Percentiles rank a stretch among this genome's conserved stretches.
Conservation (phyloP, 2,113 vertebrate genomes). For the Rhegmatorhina hoffmannsi region DNA sequence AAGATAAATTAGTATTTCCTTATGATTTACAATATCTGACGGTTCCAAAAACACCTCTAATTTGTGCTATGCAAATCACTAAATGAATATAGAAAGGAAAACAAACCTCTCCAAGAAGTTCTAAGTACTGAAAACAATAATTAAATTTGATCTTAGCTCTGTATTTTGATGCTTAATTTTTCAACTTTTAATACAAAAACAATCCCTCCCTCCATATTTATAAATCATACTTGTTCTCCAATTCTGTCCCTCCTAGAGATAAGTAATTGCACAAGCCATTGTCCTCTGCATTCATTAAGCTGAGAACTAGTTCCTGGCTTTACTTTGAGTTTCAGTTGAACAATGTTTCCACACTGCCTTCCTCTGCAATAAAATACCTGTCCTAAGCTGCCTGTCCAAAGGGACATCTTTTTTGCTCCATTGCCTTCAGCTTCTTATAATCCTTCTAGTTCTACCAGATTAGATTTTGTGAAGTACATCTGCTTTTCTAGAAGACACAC, state of each 20-base stretch:
- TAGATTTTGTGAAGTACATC: not conserved
- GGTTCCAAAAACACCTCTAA: not conserved
- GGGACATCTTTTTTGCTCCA: not conserved
- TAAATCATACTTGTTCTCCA: not conserved
- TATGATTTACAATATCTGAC: not conserved
- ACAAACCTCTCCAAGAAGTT: not conserved
- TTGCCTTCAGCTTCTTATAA: not conserved
- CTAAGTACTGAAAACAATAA: not conserved
- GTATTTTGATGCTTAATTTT: not conserved
- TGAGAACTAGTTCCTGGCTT: not conserved
- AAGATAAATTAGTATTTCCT: not conserved
- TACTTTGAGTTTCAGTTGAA: not conserved
- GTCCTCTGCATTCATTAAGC: not conserved
- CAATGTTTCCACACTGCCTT: not conserved
- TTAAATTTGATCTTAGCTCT: not conserved
- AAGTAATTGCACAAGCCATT: not conserved
- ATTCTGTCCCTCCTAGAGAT: not conserved
- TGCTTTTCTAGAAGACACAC: not conserved
- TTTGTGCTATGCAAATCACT: not conserved
- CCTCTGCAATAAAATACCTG: not conserved
- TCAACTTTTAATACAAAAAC: not conserved
- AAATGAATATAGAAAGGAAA: not conserved
- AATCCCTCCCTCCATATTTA: not conserved
- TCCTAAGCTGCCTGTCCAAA: not conserved
- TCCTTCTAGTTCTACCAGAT: not conserved